phyloP scores from a whole-genome alignment of 2,797 vertebrate species.

The Sebastes cheni region DNA sequence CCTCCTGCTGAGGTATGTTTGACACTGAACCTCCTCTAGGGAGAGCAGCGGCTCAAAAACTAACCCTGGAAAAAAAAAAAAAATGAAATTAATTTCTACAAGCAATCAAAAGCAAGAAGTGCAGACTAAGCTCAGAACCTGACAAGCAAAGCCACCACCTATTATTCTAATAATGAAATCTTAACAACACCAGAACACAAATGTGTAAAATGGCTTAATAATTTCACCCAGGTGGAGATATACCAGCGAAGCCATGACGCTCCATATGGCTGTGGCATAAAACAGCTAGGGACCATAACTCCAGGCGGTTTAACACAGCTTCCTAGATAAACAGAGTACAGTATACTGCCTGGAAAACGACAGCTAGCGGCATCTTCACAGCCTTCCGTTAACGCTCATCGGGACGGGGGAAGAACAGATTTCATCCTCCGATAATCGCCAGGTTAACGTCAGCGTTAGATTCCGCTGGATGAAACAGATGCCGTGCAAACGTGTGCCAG shows the following conservation, averaged over 20 bases:
- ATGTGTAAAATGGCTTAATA: background rate
- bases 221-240: background rate
- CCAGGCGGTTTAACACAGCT: constrained; percentile 34
- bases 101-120: too few species aligned
- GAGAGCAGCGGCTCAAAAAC: too few species aligned
- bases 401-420: constrained; percentile 42
- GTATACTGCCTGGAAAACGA: constrained; percentile 57
- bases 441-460: constrained; percentile 30
- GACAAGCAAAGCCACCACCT: background rate
- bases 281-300: constrained; percentile 34
- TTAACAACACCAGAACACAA: background rate
- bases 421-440: constrained; percentile 42
- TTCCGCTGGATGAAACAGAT: constrained; percentile 20
- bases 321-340: constrained; percentile 43
- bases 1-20: too few species aligned
- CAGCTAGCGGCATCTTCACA: constrained; percentile 27
- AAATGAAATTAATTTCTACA: too few species aligned
- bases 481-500: background rate
- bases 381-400: constrained; percentile 34
- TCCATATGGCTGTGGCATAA: constrained; percentile 25
- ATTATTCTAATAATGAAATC: background rate
- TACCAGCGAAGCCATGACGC: background rate
- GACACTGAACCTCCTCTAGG: too few species aligned
- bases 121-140: background rate
- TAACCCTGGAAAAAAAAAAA: too few species aligned